These are phyloP conservation scores for Carassius auratus DNA, from an alignment of 2,113 vertebrate species.

Conservation along the genomic window DNA sequence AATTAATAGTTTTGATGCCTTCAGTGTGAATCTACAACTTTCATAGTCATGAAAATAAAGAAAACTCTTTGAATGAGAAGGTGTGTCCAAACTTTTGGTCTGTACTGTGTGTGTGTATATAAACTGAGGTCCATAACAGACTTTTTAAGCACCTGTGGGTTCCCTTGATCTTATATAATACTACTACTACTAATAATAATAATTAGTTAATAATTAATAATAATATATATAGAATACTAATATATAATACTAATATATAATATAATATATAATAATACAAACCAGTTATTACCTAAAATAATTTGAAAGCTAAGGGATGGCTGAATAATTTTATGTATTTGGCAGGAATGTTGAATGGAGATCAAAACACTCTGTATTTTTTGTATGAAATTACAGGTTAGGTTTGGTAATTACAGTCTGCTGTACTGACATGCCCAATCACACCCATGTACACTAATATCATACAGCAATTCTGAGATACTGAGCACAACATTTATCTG, in stretches of 20 bases:
- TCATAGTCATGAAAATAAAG: too few relatives aligned
- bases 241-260: background rate
- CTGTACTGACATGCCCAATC: slow-evolving; percentile 33
- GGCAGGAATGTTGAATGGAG: background rate
- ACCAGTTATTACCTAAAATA: background rate
- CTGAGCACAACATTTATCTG: background rate
- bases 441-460: slow-evolving; percentile 19
- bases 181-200: too few relatives aligned
- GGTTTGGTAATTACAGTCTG: slow-evolving; percentile 6
- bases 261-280: background rate
- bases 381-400: background rate
- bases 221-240: too few relatives aligned
- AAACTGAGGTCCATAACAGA: too few relatives aligned
- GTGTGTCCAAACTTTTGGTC: too few relatives aligned
- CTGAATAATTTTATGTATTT: background rate
- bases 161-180: too few relatives aligned
- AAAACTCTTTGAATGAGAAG: too few relatives aligned
- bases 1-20: too few relatives aligned
- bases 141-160: too few relatives aligned
- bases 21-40: too few relatives aligned
- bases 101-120: too few relatives aligned
- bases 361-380: background rate
- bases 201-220: too few relatives aligned
- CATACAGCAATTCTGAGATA: background rate
- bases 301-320: background rate